These are phyloP conservation scores for Mya arenaria DNA, from an alignment of 1,140 invertebrate genomes.

Conservation along the genomic window DNA sequence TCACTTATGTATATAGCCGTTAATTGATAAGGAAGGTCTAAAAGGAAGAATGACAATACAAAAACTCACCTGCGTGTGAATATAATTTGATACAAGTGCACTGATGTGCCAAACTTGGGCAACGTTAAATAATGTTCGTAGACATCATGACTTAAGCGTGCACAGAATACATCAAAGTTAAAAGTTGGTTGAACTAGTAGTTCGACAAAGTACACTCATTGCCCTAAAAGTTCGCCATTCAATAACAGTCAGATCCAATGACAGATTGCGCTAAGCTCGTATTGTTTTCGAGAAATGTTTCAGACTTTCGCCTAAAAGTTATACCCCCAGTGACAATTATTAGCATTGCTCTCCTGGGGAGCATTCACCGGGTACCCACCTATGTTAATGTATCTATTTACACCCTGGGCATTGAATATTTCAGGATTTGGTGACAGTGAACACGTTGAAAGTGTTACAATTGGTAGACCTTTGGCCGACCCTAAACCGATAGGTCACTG, in stretches of 20 bases:
- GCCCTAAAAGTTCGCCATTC: background rate
- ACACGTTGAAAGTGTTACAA: background rate
- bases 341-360: no score
- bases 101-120: no score
- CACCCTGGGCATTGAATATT: background rate
- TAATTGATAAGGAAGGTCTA: no score
- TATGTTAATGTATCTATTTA: background rate
- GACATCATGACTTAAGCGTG: no score
- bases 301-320: conserved; percentile 39
- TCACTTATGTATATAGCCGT: no score
- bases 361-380: no score
- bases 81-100: no score
- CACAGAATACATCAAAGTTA: no score
- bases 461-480: background rate
- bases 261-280: conserved; percentile 4
- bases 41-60: no score
- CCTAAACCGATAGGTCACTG: background rate
- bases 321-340: background rate
- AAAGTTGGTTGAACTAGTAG: no score
- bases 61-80: no score
- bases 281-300: conserved; percentile 8
- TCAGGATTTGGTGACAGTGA: background rate
- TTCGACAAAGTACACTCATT: conserved; percentile 21
- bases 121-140: no score
- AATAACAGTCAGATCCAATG: background rate